Evolutionary conservation across 2,797 vertebrate genomes (phyloP).

Genomic region (Rhinichthys osculus): DNA sequence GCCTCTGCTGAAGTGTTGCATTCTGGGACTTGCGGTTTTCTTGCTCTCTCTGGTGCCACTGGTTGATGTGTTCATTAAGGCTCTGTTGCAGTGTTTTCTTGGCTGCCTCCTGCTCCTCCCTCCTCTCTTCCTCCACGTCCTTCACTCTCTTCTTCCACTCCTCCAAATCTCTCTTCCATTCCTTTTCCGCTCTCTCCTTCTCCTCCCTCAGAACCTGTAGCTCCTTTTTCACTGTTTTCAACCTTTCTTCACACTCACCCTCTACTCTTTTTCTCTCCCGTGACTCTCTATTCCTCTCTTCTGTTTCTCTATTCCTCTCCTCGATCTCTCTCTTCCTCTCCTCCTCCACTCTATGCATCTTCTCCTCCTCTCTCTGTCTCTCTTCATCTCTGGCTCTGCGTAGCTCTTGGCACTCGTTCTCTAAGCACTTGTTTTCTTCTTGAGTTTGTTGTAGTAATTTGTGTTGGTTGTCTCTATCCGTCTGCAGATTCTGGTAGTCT

Average conservation of each 20-base stretch:
- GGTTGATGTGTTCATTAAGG: conserved; percentile 80
- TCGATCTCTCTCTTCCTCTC: conserved; percentile 69
- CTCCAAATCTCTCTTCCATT: conserved; percentile 71
- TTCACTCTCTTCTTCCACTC: conserved; percentile 73
- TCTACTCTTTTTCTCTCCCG: conserved; percentile 72
- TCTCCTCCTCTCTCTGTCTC: conserved; percentile 70
- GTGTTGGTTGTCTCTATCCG: conserved; percentile 74
- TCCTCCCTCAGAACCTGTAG: conserved; percentile 74
- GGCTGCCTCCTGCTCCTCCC: conserved; percentile 80
- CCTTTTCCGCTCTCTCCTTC: conserved; percentile 70
- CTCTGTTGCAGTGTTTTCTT: conserved; percentile 81
- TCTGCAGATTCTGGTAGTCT: conserved; percentile 78
- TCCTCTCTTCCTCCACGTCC: conserved; percentile 77
- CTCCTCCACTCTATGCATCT: conserved; percentile 69
- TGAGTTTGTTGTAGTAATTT: conserved; percentile 72
- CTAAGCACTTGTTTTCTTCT: conserved; percentile 73
- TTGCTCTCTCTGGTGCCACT: conserved; percentile 86
- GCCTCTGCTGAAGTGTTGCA: conserved; percentile 82
- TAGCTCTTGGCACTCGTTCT: conserved; percentile 71
- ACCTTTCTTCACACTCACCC: conserved; percentile 72
- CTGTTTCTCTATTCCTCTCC: conserved; percentile 57
- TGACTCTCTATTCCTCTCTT: conserved; percentile 67
- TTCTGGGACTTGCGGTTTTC: conserved; percentile 86
- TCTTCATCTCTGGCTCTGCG: conserved; percentile 70
- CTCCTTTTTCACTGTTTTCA: conserved; percentile 68